phyloP scores from a whole-genome alignment of 2,888 invertebrate species.

The Sacculina carcini region DNA sequence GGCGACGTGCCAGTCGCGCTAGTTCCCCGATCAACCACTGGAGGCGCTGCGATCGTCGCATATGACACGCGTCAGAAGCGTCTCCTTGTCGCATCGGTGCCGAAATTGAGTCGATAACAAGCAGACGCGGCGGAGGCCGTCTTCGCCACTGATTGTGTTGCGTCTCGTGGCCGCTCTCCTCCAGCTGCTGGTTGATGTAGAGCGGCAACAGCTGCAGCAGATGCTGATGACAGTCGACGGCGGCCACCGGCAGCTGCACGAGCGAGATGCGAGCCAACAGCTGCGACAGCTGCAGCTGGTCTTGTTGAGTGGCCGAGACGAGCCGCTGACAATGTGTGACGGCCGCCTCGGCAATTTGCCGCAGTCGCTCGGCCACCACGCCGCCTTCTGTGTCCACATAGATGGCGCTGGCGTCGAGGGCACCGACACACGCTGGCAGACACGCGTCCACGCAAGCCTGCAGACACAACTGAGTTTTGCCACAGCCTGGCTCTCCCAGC shows the following conservation, averaged over 20 bases:
- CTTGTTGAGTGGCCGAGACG: too few relatives aligned
- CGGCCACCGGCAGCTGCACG: slow-evolving; percentile 1
- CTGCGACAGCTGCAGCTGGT: too few relatives aligned
- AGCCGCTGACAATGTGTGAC: slow-evolving; percentile 6
- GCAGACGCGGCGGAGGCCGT: too few relatives aligned
- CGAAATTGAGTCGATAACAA: not conserved
- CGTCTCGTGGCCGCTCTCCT: slow-evolving; percentile 16
- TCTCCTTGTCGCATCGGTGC: slow-evolving; percentile 6
- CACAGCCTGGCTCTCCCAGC: not conserved
- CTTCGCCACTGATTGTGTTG: too few relatives aligned
- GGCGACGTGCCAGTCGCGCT: slow-evolving; percentile 23
- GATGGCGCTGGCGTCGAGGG: not conserved
- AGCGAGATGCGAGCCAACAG: slow-evolving; percentile 7
- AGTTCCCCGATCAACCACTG: slow-evolving; percentile 14
- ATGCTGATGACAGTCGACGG: not conserved
- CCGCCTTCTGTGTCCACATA: slow-evolving; percentile 8
- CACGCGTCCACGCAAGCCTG: slow-evolving; percentile 3
- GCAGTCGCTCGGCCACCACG: slow-evolving; percentile 16
- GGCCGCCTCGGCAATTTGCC: slow-evolving; percentile 11
- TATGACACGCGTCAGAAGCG: too few relatives aligned
- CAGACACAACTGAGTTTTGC: not conserved
- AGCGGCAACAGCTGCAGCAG: slow-evolving; percentile 6
- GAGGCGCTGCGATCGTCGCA: not conserved
- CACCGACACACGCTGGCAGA: slow-evolving; percentile 2
- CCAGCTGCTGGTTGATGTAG: slow-evolving; percentile 10